A percentile compares a stretch with the other conserved stretches of the same genome.
These are phyloP conservation scores for Euura lappo DNA, from an alignment of 1,140 invertebrate genomes.

Conservation along the genomic window DNA sequence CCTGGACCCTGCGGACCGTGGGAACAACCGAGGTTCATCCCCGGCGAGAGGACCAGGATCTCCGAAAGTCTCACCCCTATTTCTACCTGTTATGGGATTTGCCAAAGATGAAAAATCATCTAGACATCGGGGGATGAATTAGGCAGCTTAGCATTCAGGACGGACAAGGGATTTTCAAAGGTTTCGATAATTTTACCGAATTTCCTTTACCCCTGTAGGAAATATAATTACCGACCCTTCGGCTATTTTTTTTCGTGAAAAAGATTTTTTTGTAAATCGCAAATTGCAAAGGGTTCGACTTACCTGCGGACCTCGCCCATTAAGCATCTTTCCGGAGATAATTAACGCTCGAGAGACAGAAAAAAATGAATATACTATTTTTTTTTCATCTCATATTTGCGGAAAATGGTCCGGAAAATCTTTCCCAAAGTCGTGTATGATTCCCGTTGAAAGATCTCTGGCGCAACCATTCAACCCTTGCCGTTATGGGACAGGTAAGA, in stretches of 20 bases:
- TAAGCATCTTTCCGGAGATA: neutral
- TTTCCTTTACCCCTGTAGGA: neutral
- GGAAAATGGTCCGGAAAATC: too few species aligned
- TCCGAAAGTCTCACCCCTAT: neutral
- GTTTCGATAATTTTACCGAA: neutral
- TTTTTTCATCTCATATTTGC: neutral
- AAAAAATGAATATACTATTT: neutral
- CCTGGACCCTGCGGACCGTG: neutral
- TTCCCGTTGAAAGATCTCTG: neutral
- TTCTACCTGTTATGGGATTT: slow-evolving; percentile 7
- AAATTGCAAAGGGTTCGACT: neutral
- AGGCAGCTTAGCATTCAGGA: slow-evolving; percentile 2
- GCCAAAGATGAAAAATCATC: slow-evolving; percentile 5
- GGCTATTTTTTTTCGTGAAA: neutral
- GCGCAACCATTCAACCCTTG: neutral
- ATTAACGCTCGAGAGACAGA: neutral
- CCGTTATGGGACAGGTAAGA: slow-evolving; percentile 1
- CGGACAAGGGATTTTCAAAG: slow-evolving; percentile 1
- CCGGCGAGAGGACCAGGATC: neutral
- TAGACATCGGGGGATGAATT: neutral
- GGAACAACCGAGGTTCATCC: neutral
- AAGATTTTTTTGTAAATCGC: neutral
- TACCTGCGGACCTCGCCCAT: neutral
- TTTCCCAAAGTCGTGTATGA: too few species aligned
- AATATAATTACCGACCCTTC: neutral